phyloP scores from a whole-genome alignment of 2,797 vertebrate species.

The Prionace glauca region DNA sequence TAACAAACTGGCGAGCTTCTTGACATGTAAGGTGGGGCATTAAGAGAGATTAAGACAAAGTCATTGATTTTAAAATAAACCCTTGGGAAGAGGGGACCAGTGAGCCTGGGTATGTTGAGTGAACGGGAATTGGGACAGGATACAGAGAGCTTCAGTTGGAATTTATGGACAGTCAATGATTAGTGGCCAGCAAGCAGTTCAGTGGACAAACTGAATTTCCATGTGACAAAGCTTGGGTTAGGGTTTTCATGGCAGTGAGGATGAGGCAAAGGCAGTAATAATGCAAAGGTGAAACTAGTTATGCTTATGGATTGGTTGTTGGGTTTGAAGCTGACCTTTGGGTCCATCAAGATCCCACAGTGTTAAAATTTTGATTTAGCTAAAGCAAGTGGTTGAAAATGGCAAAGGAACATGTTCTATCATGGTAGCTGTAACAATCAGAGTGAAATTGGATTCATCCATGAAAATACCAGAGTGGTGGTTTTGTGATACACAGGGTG shows the following conservation, averaged over 20 bases:
- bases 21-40: not conserved
- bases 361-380: not conserved
- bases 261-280: not conserved
- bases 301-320: not conserved
- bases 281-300: not conserved
- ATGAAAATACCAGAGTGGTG: not conserved
- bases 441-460: not conserved
- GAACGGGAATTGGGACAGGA: not conserved
- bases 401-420: not conserved
- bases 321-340: not conserved
- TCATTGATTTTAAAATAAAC: not conserved
- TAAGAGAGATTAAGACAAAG: not conserved
- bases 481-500: not conserved
- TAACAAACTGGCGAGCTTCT: not conserved
- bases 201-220: not conserved
- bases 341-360: not conserved
- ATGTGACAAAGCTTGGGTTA: not conserved
- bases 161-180: not conserved
- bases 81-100: not conserved
- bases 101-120: not conserved
- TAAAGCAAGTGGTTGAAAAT: not conserved
- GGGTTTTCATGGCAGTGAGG: not conserved
- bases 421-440: not conserved
- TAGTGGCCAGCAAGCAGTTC: not conserved
- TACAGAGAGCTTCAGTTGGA: not conserved